Conservation (phyloP, 2,113 vertebrate genomes). For the Centropristis striata region DNA sequence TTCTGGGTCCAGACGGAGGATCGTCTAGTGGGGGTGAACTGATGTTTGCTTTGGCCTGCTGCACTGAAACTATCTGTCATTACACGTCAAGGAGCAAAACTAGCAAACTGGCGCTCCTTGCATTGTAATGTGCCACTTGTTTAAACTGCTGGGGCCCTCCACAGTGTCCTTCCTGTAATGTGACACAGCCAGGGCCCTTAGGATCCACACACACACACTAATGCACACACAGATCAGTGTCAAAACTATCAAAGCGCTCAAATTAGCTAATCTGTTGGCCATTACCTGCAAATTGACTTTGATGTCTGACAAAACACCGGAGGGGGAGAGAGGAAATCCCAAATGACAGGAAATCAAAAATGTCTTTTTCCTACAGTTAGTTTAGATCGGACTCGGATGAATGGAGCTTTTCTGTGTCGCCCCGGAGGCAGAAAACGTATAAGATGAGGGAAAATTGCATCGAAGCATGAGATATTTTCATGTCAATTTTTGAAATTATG, state of each 20-base stretch:
- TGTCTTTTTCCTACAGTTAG: conserved; percentile 65
- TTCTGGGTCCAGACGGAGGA: conserved; percentile 32
- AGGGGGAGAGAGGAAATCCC: conserved; percentile 72
- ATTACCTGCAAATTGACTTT: conserved; percentile 82
- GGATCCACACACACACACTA: conserved; percentile 48
- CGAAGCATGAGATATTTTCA: conserved; percentile 64
- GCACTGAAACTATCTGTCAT: conserved; percentile 84
- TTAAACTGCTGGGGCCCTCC: conserved; percentile 78
- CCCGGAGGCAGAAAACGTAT: conserved; percentile 41
- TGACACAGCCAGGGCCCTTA: conserved; percentile 71
- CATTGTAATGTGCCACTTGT: conserved; percentile 79
- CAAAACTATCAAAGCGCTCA: conserved; percentile 73
- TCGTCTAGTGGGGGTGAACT: conserved; percentile 45
- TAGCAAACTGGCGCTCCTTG: conserved; percentile 57
- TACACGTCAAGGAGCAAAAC: conserved; percentile 79
- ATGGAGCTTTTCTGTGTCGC: conserved; percentile 73
- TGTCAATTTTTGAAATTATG: conserved; percentile 66
- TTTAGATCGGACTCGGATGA: conserved; percentile 63
- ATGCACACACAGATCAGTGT: conserved; percentile 65
- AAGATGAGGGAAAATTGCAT: conserved; percentile 73
- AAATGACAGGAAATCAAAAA: conserved; percentile 81
- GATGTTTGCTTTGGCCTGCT: conserved; percentile 83
- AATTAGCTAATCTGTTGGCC: conserved; percentile 79
- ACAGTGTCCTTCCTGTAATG: conserved; percentile 79
- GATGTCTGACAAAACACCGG: conserved; percentile 81